Evolutionary conservation across 2,797 vertebrate species (phyloP).

Genomic region (Carapus acus): DNA sequence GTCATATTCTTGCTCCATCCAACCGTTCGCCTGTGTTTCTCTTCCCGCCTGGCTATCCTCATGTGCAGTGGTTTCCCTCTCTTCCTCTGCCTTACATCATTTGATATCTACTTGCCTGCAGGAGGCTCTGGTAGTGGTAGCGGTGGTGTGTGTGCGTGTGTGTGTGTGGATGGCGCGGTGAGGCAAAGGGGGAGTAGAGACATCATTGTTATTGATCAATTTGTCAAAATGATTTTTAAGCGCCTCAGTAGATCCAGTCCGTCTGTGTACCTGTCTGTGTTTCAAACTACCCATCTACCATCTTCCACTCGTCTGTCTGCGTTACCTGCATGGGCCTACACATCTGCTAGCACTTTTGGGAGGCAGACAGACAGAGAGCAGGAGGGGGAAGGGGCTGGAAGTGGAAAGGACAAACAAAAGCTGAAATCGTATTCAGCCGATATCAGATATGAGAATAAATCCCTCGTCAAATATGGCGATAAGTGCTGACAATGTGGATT

Average conservation of each 20-base stretch:
- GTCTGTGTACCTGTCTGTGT: conserved; percentile 6
- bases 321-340: conserved; percentile 76
- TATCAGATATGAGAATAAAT: no score
- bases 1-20: conserved; percentile 29
- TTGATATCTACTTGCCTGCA: conserved; percentile 39
- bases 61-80: conserved; percentile 67
- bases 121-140: conserved; percentile 33
- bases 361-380: conserved; percentile 60
- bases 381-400: conserved; percentile 5
- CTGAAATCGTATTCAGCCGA: no score
- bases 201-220: conserved; percentile 45
- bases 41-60: conserved; percentile 72
- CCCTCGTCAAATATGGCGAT: no score
- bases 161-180: conserved; percentile 23
- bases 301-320: conserved; percentile 32
- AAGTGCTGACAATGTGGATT: no score
- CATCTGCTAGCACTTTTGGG: conserved; percentile 81
- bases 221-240: conserved; percentile 36
- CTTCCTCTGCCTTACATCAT: conserved; percentile 71
- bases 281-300: conserved; percentile 21
- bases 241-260: conserved; percentile 8
- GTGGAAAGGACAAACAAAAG: neutral
- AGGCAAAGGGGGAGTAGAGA: conserved; percentile 47
- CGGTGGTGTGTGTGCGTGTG: conserved; percentile 15
- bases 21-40: conserved; percentile 29